Base-by-base conservation (phyloP, 2,113 vertebrate species). In the Anser brachyrhynchus region DNA sequence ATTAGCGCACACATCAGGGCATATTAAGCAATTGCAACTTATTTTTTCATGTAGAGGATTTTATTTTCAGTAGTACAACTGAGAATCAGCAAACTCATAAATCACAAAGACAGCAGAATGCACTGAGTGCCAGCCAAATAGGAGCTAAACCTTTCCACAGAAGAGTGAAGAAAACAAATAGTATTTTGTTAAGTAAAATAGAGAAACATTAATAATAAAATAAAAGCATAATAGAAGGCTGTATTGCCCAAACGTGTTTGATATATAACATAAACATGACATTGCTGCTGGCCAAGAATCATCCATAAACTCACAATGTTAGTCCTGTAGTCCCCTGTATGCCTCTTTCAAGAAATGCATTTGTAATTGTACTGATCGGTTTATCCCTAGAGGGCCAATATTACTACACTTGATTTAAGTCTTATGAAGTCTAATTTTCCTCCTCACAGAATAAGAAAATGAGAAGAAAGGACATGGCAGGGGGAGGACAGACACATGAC, bases 91-190 rank as follows among this genome's bases (percentile, higher is more conserved):
- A 84, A 93, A 91, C 67, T 95, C 76, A 83, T 97, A 93, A 92
- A 96, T 97, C 94, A 95, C 33, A 23, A 61, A 65, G 95, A 95
- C 74, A 94, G 72, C 58, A 72, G 69, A 95, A 96, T 72, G 61
- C 49, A 57, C 16, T 65, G 46, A 46, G 18, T 92, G 28, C 89
- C 67, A 93, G n/a, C 67, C 55, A 90, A 94, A 92, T 57, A 77
- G 81, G 39, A 93, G 76, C 46, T 28, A 70, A 91, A 66, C 10
- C 39, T 83, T 96, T 91, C 57, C 20, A 31, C 13, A 1, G 5
- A 59, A 84, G 81, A 86, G 11, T 78, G 75, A 86, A 84, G 66
- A 87, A 93, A 93, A 91, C 52, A 94, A 93, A 83, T 64, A 94
- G 19, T 79, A 54, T 92, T 93, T 89, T 85, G 14, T 92, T 86